Percentiles rank a stretch among this genome's conserved stretches.
These are phyloP conservation scores for Venturia canescens DNA, from an alignment of 1,140 invertebrate genomes.

Conservation along the genomic window DNA sequence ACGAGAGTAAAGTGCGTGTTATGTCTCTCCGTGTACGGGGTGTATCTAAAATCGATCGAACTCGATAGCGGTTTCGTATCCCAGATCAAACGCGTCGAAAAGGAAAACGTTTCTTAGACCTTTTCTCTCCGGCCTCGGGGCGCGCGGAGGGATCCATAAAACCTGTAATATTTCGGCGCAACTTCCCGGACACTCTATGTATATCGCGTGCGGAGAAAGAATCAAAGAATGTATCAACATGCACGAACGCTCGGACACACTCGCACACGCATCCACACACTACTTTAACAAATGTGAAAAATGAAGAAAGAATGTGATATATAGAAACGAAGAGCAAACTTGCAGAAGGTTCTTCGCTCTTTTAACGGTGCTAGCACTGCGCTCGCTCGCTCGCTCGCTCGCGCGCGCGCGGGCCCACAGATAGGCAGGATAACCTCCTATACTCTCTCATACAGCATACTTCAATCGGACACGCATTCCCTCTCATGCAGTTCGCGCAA, in stretches of 20 bases:
- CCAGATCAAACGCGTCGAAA: too few species aligned
- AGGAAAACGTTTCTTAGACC: too few species aligned
- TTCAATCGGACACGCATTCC: constrained; percentile 18
- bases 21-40: neutral
- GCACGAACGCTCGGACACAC: too few species aligned
- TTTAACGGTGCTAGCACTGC: constrained; percentile 18
- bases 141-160: too few species aligned
- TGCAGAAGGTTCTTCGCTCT: constrained; percentile 16
- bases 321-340: constrained; percentile 12
- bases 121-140: too few species aligned
- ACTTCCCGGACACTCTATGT: too few species aligned
- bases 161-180: too few species aligned
- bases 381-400: neutral
- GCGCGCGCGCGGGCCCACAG: neutral
- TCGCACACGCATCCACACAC: too few species aligned
- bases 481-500: constrained; percentile 2
- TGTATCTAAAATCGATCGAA: too few species aligned
- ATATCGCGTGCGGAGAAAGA: too few species aligned
- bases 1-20: constrained; percentile 14
- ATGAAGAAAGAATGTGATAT: constrained; percentile 10
- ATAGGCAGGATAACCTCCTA: constrained; percentile 6
- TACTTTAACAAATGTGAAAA: neutral
- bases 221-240: too few species aligned
- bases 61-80: too few species aligned
- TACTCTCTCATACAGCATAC: neutral